Evolutionary conservation across 2,888 invertebrate genomes (phyloP).

Genomic region (Agrotis exclamationis): DNA sequence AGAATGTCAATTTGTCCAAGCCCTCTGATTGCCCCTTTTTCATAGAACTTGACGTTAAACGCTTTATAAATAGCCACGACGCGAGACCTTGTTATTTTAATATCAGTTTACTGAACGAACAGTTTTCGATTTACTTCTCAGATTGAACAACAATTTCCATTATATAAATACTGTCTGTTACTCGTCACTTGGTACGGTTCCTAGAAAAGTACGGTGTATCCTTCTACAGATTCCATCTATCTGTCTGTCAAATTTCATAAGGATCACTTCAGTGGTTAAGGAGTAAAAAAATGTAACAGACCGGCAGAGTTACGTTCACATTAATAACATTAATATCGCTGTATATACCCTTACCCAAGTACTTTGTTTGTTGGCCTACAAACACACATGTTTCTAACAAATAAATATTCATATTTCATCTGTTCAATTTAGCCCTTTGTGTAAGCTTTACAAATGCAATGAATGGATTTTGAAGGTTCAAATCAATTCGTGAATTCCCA

Average conservation of each 20-base stretch:
- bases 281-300: too few relatives aligned
- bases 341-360: too few relatives aligned
- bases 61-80: background rate
- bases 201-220: too few relatives aligned
- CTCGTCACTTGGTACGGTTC: too few relatives aligned
- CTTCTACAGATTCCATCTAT: too few relatives aligned
- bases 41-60: background rate
- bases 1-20: background rate
- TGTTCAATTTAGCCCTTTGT: background rate
- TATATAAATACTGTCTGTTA: too few relatives aligned
- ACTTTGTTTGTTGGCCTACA: background rate
- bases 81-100: background rate
- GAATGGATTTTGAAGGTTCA: constrained; percentile 26
- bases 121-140: background rate
- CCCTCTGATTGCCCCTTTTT: background rate
- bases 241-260: too few relatives aligned
- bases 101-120: too few relatives aligned
- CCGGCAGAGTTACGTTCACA: too few relatives aligned
- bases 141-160: background rate
- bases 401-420: background rate
- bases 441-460: constrained; percentile 23
- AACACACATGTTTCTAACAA: constrained; percentile 5
- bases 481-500: constrained; percentile 38
- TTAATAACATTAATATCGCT: too few relatives aligned
- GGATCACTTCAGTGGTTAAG: too few relatives aligned